Evolutionary conservation across 2,888 invertebrate species (phyloP).

Genomic region (Brachypterus glaber): DNA sequence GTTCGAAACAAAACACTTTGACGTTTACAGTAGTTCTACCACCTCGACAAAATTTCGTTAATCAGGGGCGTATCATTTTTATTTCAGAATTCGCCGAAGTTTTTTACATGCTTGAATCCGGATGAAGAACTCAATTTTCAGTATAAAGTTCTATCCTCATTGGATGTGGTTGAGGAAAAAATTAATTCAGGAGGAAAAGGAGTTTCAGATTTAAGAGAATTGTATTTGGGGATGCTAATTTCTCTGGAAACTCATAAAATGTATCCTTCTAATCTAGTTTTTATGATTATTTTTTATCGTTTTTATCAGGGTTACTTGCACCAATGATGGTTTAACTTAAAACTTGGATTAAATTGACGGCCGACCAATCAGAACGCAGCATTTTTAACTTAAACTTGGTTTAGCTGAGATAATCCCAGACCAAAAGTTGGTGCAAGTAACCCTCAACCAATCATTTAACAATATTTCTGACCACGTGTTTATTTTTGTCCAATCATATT

Average conservation of each 20-base stretch:
- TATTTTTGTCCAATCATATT: no score
- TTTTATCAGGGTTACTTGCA: constrained; percentile 8
- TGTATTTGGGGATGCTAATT: constrained; percentile 84
- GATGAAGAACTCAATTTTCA: constrained; percentile 82
- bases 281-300: no score
- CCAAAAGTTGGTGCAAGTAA: no score
- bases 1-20: background rate
- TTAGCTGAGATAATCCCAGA: no score
- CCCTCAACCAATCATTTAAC: no score
- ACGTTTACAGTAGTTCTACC: constrained; percentile 2
- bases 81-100: constrained; percentile 84
- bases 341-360: no score
- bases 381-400: no score
- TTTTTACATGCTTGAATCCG: constrained; percentile 65
- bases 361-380: no score
- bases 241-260: constrained; percentile 95
- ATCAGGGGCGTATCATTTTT: constrained; percentile 7
- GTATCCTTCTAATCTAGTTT: constrained; percentile 46
- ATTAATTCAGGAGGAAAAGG: constrained; percentile 52
- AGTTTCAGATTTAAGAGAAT: constrained; percentile 70
- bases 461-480: no score
- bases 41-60: background rate
- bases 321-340: no score
- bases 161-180: constrained; percentile 86
- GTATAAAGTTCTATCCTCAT: constrained; percentile 85